phyloP scores from a whole-genome alignment of 2,888 invertebrate genomes.

The Seira musarum region DNA sequence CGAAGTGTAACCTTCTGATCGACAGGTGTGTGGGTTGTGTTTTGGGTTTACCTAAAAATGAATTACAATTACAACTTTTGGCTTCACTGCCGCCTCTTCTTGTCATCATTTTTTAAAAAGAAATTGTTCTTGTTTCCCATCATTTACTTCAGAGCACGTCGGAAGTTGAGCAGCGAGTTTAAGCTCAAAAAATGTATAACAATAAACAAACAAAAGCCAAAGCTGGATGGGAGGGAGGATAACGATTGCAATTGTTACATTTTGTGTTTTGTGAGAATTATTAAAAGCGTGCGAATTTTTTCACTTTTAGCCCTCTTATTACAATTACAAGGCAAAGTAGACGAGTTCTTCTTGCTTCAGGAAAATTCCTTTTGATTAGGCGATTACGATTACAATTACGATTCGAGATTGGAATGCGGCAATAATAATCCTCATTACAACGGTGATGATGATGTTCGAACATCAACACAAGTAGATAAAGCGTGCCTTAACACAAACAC shows the following conservation, averaged over 20 bases:
- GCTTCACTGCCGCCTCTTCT: too few relatives aligned
- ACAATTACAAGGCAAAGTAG: neutral
- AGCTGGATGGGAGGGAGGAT: neutral
- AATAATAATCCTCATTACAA: slow-evolving; percentile 7
- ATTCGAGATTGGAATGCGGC: neutral
- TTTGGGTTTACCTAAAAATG: neutral
- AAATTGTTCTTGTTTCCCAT: neutral
- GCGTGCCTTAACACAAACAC: neutral
- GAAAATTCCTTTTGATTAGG: neutral
- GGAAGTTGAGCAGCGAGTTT: neutral
- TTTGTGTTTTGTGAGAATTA: neutral
- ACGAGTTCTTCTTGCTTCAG: too few relatives aligned
- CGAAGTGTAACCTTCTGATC: neutral
- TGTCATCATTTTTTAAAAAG: too few relatives aligned
- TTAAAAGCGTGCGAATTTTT: slow-evolving; percentile 3
- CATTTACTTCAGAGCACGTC: neutral
- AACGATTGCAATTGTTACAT: too few relatives aligned
- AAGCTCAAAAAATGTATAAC: neutral
- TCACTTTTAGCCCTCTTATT: neutral
- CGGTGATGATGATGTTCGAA: neutral
- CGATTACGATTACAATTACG: neutral
- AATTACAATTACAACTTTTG: neutral
- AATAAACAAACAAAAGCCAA: neutral
- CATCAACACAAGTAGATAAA: too few relatives aligned
- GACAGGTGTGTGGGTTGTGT: neutral